These are phyloP conservation scores for Oscheius onirici DNA, from an alignment of 2,888 invertebrate species.

Conservation along the genomic window DNA sequence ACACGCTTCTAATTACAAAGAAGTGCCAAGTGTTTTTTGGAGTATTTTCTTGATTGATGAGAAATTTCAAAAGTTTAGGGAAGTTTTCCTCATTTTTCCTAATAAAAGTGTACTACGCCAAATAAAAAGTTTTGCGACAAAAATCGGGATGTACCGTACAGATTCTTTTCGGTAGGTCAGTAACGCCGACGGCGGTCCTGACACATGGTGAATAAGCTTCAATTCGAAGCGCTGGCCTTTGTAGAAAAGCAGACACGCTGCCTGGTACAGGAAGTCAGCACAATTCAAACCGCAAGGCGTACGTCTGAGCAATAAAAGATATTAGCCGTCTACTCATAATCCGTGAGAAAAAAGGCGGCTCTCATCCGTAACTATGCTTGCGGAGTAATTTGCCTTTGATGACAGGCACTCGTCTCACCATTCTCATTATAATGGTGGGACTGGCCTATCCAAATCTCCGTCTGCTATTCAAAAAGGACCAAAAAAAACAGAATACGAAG, in stretches of 20 bases:
- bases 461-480: background rate
- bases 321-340: background rate
- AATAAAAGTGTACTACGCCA: too few relatives aligned
- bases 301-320: background rate
- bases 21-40: too few relatives aligned
- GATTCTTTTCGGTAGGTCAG: background rate
- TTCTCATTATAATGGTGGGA: background rate
- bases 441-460: too few relatives aligned
- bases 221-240: conserved; percentile 23
- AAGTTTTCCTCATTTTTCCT: too few relatives aligned
- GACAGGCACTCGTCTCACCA: background rate
- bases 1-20: too few relatives aligned
- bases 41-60: too few relatives aligned
- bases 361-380: conserved; percentile 8
- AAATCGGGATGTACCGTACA: too few relatives aligned
- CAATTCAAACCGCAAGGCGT: conserved; percentile 9
- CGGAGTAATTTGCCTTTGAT: conserved; percentile 3
- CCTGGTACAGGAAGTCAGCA: conserved; percentile 27
- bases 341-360: background rate
- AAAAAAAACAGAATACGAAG: background rate
- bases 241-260: conserved; percentile 24
- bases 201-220: conserved; percentile 28
- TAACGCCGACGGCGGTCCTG: conserved; percentile 21
- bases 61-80: too few relatives aligned
- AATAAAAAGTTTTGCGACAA: too few relatives aligned